phyloP scores from a whole-genome alignment of 2,113 vertebrate species.

The Brienomyrus longianalis region DNA sequence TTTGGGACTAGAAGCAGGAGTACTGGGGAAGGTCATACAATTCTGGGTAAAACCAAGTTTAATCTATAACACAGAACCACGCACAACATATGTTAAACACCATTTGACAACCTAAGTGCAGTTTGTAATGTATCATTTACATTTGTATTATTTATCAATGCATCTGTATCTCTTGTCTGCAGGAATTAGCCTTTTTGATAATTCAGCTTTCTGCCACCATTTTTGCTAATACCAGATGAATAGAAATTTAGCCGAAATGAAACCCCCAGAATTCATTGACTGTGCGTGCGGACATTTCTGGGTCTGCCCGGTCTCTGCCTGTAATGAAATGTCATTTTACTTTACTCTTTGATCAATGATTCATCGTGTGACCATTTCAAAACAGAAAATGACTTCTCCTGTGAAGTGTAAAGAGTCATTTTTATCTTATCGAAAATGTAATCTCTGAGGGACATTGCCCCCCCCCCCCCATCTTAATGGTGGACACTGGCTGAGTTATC shows the following conservation, averaged over 20 bases:
- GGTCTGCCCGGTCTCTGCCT: background rate
- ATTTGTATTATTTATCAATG: background rate
- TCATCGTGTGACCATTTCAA: background rate
- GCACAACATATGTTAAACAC: background rate
- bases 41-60: background rate
- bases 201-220: background rate
- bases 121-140: background rate
- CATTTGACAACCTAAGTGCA: background rate
- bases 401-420: constrained; percentile 8
- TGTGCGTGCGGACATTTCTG: background rate
- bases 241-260: background rate
- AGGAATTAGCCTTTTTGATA: background rate
- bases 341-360: constrained; percentile 12
- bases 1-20: background rate
- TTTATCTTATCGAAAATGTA: constrained; percentile 9
- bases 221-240: background rate
- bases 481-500: background rate
- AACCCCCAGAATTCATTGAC: background rate
- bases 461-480: background rate
- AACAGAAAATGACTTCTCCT: constrained; percentile 17
- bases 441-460: background rate
- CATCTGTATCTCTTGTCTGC: background rate
- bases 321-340: constrained; percentile 14
- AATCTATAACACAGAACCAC: background rate
- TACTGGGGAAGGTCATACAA: background rate